Percentiles rank a stretch among this genome's conserved stretches.
These are phyloP conservation scores for Diabrotica balteata DNA, from an alignment of 2,888 invertebrate genomes.

Conservation along the genomic window DNA sequence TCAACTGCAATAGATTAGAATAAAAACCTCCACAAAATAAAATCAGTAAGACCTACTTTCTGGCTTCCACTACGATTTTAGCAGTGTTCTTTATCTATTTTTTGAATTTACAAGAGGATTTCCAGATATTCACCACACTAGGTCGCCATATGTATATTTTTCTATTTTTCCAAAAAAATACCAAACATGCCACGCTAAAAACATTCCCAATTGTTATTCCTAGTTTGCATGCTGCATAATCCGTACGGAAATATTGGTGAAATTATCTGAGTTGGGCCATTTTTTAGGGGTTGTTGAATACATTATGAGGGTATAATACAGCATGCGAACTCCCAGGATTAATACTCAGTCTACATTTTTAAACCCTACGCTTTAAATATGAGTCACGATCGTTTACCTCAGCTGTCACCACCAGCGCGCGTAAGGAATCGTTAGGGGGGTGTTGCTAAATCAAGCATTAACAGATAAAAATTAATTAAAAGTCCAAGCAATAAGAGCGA, in stretches of 20 bases:
- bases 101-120: no score
- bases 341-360: background rate
- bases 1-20: no score
- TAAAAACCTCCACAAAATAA: no score
- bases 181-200: background rate
- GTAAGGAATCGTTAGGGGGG: background rate
- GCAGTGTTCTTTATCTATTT: no score
- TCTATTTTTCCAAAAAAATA: no score
- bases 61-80: no score
- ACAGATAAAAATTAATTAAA: no score
- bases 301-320: background rate
- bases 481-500: no score
- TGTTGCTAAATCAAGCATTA: no score
- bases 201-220: background rate
- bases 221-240: background rate
- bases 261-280: background rate
- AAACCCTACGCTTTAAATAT: background rate
- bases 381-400: background rate
- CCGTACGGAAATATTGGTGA: background rate
- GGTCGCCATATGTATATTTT: no score
- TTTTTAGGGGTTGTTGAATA: background rate
- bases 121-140: no score
- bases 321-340: slow-evolving; percentile 4
- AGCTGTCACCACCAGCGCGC: background rate
- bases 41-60: no score